Base-by-base conservation (phyloP, 1,140 invertebrate genomes). In the Neelides sp. region DNA sequence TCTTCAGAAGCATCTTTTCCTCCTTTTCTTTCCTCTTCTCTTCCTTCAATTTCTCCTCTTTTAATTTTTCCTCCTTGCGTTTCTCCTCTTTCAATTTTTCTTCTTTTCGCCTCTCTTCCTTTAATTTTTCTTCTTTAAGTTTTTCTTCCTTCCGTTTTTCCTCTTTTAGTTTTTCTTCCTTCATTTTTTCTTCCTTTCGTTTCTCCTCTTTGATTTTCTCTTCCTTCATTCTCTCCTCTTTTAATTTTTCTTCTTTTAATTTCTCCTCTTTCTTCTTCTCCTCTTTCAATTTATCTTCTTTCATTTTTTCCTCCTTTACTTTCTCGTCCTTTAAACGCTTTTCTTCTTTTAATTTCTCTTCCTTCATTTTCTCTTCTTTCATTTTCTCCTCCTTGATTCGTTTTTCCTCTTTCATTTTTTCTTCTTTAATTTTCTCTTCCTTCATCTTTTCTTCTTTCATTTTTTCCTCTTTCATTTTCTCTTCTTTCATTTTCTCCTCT, bases 11-110 rank as follows among this genome's bases (percentile, higher is more conserved):
- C n/a, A n/a, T n/a, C n/a, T n/a, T n/a, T n/a, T n/a, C 78, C 13
- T 74, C 78, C 54, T 81, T 81, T 69, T 81, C 78, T 78, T 47
- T 23, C 3, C 17, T 30, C 23, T 40, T 34, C 22, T 42, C 23
- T 35, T 27, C 36, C 3, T 28, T 19, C 4, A 34, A 10, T 12
- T n/a, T 12, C 32, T 12, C 32, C 10, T 12, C 32, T n/a, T 34
- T n/a, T n/a, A 34, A 12, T 34, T n/a, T n/a, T n/a, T n/a, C n/a
- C n/a, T 47, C 24, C 45, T 47, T 47, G 26, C 15, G 26, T 13
- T 50, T 26, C 10, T 42, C 28, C 27, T 50, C n/a, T n/a, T n/a
- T n/a, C n/a, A n/a, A n/a, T n/a, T n/a, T n/a, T n/a, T n/a, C n/a
- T n/a, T n/a, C n/a, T n/a, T n/a, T n/a, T n/a, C n/a, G n/a, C n/a